Evolutionary conservation across 2,113 vertebrate species (phyloP).

Genomic region (Marcusenius ussheri): DNA sequence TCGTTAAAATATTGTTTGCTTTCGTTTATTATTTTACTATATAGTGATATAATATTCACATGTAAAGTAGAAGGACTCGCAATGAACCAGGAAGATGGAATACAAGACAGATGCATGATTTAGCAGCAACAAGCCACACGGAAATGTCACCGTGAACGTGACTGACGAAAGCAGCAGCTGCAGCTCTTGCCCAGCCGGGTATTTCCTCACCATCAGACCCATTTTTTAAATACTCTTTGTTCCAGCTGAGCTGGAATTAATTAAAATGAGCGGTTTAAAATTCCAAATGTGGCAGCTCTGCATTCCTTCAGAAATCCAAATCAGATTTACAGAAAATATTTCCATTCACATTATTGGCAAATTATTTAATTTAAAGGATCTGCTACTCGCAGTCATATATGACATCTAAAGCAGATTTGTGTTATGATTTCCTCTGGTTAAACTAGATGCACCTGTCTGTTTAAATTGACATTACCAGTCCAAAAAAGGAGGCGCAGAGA

Average conservation of each 20-base stretch:
- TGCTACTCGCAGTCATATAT: not conserved
- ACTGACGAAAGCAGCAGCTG: not conserved
- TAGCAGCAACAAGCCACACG: not conserved
- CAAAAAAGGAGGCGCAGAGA: slow-evolving; percentile 76
- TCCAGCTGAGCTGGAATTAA: not conserved
- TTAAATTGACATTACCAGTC: slow-evolving; percentile 64
- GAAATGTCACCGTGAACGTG: not conserved
- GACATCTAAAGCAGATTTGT: not conserved
- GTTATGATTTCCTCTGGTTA: not conserved
- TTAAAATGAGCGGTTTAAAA: not conserved
- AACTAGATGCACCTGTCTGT: not conserved
- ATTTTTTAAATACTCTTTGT: not conserved
- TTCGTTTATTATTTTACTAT: not conserved
- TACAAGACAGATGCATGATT: not conserved
- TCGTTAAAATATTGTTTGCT: not conserved
- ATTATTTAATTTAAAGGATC: not conserved
- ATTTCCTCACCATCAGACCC: not conserved
- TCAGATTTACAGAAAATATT: not conserved
- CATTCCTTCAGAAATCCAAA: not conserved
- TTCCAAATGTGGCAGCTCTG: not conserved
- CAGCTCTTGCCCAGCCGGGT: not conserved
- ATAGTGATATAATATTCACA: not conserved
- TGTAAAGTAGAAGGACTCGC: not conserved
- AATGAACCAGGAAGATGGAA: not conserved
- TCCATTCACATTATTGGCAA: not conserved